A percentile compares a stretch with the other conserved stretches of the same genome.
Evolutionary conservation across 2,888 invertebrate species (phyloP).

Genomic region (Capitulum mitella): DNA sequence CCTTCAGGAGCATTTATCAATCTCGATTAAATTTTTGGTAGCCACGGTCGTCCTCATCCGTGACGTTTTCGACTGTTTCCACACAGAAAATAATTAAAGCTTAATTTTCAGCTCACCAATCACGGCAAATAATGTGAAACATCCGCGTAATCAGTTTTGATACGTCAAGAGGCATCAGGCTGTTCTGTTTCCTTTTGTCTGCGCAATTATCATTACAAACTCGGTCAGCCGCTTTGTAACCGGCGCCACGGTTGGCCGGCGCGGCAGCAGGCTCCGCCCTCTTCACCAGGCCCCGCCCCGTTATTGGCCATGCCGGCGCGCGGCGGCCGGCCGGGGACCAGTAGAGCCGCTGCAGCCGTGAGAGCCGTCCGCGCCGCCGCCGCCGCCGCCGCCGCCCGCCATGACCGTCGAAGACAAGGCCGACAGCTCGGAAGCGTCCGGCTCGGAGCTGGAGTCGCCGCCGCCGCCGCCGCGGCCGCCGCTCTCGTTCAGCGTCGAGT

Average conservation of each 20-base stretch:
- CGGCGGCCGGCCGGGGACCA: neutral
- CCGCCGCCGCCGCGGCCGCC: neutral
- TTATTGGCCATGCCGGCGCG: neutral
- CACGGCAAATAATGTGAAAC: slow-evolving; percentile 14
- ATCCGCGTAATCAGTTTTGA: neutral
- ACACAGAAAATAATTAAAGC: neutral
- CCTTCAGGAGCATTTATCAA: neutral
- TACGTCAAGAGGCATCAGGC: neutral
- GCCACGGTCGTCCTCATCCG: neutral
- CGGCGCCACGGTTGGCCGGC: neutral
- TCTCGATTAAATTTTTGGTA: neutral
- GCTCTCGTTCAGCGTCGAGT: slow-evolving; percentile 28
- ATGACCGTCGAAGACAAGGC: slow-evolving; percentile 7
- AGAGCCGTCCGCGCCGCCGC: neutral
- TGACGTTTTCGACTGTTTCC: neutral
- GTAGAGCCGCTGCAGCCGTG: neutral
- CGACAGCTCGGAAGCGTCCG: slow-evolving; percentile 6
- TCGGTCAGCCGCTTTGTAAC: neutral
- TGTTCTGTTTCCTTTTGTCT: slow-evolving; percentile 10
- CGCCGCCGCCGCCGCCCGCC: slow-evolving; percentile 18
- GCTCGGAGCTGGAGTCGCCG: too few relatives aligned
- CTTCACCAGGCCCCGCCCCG: neutral
- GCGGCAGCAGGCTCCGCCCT: neutral
- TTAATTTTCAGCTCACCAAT: slow-evolving; percentile 8
- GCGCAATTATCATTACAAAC: slow-evolving; percentile 22